Conservation (phyloP, 1,140 invertebrate genomes). For the Heliconius himera region DNA sequence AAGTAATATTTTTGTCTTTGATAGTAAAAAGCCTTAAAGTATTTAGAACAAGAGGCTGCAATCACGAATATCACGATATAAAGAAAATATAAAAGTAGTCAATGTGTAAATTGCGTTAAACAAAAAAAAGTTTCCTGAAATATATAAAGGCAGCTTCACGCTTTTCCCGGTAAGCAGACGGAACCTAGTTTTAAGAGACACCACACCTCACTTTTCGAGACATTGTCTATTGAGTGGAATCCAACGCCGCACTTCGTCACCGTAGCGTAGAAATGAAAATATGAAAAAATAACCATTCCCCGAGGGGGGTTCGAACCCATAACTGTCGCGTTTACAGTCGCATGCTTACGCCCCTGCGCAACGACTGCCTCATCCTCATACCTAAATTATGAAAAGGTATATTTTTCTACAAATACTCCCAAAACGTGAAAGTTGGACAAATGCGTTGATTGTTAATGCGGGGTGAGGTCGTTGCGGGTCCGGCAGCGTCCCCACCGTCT, state of each 20-base stretch:
- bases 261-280: too few relatives aligned
- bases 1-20: too few relatives aligned
- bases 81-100: too few relatives aligned
- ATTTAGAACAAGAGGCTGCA: too few relatives aligned
- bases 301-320: background rate
- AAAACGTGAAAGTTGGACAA: conserved; percentile 9
- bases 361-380: background rate
- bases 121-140: too few relatives aligned
- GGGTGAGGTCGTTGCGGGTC: background rate
- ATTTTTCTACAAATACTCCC: background rate
- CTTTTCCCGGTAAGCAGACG: background rate
- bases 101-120: too few relatives aligned
- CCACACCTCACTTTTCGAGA: background rate
- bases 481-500: background rate
- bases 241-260: background rate
- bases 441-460: conserved; percentile 29
- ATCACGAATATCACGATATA: too few relatives aligned
- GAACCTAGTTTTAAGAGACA: background rate
- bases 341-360: background rate
- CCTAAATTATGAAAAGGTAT: too few relatives aligned
- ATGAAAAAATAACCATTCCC: background rate
- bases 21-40: too few relatives aligned
- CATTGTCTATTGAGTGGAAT: background rate
- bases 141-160: background rate
- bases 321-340: background rate